Base-by-base conservation (phyloP, 1,140 invertebrate species). In the Pentalonia nigronervosa region DNA sequence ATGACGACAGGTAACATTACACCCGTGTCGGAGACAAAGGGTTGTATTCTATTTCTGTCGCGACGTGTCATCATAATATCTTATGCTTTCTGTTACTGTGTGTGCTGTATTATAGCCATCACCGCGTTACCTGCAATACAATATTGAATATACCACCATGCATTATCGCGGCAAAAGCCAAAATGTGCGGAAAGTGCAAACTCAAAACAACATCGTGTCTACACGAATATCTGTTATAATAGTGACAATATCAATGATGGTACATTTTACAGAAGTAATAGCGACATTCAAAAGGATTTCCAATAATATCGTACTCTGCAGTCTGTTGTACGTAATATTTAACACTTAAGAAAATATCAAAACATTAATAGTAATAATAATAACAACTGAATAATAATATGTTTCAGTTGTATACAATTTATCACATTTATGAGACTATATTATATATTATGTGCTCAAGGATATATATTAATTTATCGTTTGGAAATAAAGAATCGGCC, bases 1-100 rank as follows among this genome's bases (percentile, higher is more conserved):
- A 84, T 41, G 83, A 84, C 36, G 83, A 83, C 41, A n/a, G 41
- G 84, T 87, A 30, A 87, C 25, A 87, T 87, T 25, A 87, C 45
- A 47, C 41, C 25, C 45, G 1, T 17, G 30, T 25, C n/a, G 14
- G 30, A 47, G 45, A 87, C 45, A 87, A 87, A 87, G 45, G 86
- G 14, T 47, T 47, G 45, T 87, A 34, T 48, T 48, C 14, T 47
- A 47, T 48, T 48, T 47, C 14, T 87, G 86, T 87, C 86, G 50
- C 30, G 47, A 21, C 47, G n/a, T 87, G 81, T 83, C 81, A 41
- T 83, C 81, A 23, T 83, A 34, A 23, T 83, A 23, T 83, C 25
- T n/a, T 47, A n/a, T 20, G 30, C 45, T 87, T 14, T 25, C 23
- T 47, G 41, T 41, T 11, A 34, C 21, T 3, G 23, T 86, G 23